A percentile compares a stretch with the other conserved stretches of the same genome.
These are phyloP conservation scores for Cichladusa arquata DNA, from an alignment of 2,113 vertebrate species.

Conservation along the genomic window DNA sequence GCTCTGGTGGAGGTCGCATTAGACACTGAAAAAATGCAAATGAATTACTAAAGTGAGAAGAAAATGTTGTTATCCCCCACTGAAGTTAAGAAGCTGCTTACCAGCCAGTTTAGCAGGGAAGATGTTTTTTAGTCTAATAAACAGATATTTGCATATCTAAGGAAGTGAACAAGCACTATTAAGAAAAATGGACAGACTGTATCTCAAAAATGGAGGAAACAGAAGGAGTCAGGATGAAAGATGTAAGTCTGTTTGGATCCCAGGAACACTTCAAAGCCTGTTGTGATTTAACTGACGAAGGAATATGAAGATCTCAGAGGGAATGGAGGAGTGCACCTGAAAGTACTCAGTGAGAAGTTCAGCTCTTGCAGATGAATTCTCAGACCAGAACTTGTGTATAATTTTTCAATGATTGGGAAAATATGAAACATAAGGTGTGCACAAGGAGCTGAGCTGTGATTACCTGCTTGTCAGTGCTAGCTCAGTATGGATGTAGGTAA, in stretches of 20 bases:
- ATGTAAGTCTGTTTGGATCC: background rate
- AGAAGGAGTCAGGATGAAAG: background rate
- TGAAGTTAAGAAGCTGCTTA: slow-evolving; percentile 25
- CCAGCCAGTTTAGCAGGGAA: background rate
- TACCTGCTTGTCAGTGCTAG: background rate
- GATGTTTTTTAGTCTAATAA: background rate
- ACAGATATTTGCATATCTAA: slow-evolving; percentile 37
- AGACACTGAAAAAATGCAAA: slow-evolving; percentile 18
- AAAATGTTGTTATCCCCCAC: slow-evolving; percentile 1
- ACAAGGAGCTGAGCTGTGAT: background rate
- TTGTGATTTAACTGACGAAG: background rate
- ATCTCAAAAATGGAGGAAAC: background rate
- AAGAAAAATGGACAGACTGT: slow-evolving; percentile 16
- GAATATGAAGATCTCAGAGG: background rate
- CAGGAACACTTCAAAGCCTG: background rate
- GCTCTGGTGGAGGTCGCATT: background rate
- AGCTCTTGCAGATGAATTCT: background rate
- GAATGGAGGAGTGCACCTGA: background rate
- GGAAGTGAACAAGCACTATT: background rate
- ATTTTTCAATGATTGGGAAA: background rate
- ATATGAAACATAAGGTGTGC: background rate
- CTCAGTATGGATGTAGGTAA: background rate
- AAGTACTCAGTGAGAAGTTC: background rate
- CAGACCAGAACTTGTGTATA: background rate
- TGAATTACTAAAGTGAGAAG: background rate